Percentiles rank a stretch among this genome's conserved stretches.
These are phyloP conservation scores for Mirounga angustirostris DNA, from an alignment of 2,113 vertebrate genomes.

Conservation along the genomic window DNA sequence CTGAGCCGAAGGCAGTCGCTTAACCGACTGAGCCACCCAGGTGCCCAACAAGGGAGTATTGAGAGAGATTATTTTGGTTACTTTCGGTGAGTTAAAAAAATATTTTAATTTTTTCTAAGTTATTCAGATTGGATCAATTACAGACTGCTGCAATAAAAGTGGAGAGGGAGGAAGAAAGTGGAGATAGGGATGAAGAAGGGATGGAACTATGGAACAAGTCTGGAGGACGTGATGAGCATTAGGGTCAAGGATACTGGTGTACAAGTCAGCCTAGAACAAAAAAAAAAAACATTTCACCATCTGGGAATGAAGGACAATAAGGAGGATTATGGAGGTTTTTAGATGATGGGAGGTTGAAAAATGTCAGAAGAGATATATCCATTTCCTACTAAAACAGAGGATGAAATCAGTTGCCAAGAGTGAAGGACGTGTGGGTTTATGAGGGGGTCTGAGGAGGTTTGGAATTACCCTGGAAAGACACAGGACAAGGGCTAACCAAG, in stretches of 20 bases:
- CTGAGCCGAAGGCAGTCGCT: too few relatives aligned
- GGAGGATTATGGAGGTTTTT: not conserved
- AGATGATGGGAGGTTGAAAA: not conserved
- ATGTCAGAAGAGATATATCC: not conserved
- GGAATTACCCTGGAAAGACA: not conserved
- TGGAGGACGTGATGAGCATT: not conserved
- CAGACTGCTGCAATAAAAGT: not conserved
- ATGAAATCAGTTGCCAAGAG: not conserved
- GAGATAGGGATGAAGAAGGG: not conserved
- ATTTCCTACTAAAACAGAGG: not conserved
- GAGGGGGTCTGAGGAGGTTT: not conserved
- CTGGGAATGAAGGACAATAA: not conserved
- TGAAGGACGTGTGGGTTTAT: not conserved
- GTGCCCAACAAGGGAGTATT: not conserved
- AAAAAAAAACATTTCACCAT: not conserved
- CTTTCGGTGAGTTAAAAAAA: constrained; percentile 25
- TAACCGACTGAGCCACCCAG: too few relatives aligned
- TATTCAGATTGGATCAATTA: not conserved
- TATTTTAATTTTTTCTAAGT: not conserved
- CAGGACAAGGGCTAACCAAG: not conserved
- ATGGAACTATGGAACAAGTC: not conserved
- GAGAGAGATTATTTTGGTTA: not conserved
- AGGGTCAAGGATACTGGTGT: not conserved
- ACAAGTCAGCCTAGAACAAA: not conserved
- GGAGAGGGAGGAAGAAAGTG: not conserved